Percentiles rank a stretch among this genome's conserved stretches.
Conservation (phyloP, 2,797 vertebrate genomes). For the Gambelia wislizenii region DNA sequence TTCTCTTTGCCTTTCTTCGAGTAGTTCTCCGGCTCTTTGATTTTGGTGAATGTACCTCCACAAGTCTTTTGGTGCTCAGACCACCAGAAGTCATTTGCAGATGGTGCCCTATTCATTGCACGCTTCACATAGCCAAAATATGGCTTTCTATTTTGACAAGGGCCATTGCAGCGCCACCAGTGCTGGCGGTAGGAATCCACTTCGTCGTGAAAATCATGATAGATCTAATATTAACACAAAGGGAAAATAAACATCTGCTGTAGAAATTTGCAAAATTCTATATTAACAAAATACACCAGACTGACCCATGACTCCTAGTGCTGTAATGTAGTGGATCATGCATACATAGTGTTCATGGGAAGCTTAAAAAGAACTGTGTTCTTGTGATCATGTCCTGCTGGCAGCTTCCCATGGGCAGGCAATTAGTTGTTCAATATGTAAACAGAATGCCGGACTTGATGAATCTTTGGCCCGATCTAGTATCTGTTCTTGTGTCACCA, state of each 20-base stretch:
- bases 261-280: not conserved
- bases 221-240: constrained; percentile 79
- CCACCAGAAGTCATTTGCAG: constrained; percentile 94
- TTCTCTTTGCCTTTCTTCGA: constrained; percentile 82
- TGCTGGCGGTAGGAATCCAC: constrained; percentile 93
- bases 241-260: not conserved
- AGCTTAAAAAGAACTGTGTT: not conserved
- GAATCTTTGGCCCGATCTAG: no score
- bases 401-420: no score
- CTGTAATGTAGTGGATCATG: not conserved
- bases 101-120: constrained; percentile 93
- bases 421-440: no score
- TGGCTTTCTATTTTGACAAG: constrained; percentile 87
- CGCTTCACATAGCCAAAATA: constrained; percentile 94
- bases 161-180: constrained; percentile 95
- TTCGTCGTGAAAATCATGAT: constrained; percentile 91
- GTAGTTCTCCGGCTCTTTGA: constrained; percentile 94
- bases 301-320: not conserved
- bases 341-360: no score
- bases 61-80: constrained; percentile 87
- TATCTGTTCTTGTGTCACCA: no score
- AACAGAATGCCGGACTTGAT: no score
- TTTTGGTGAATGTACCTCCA: constrained; percentile 89
- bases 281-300: not conserved
- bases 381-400: no score